Conservation (phyloP, 2,113 vertebrate species). For the Rhea pennata region DNA sequence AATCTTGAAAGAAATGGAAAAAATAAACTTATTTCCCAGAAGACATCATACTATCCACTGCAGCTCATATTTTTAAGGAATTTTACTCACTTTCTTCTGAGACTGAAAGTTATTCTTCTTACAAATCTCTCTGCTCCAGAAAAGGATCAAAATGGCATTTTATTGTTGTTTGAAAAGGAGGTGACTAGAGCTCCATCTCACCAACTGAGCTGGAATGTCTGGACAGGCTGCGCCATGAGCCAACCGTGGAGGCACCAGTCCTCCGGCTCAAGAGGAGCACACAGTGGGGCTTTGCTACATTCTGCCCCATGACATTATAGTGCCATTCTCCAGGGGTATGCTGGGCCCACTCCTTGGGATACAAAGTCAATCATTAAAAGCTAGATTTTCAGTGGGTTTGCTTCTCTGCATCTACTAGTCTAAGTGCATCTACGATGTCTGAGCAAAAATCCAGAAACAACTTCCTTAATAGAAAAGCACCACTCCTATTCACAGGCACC, state of each 20-base stretch:
- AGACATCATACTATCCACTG: background rate
- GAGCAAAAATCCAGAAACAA: background rate
- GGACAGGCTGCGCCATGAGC: background rate
- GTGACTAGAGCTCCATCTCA: background rate
- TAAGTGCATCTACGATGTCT: background rate
- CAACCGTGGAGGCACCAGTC: rapidly evolving
- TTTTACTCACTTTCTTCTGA: background rate
- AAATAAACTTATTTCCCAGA: background rate
- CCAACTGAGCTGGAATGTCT: background rate
- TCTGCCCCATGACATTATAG: background rate
- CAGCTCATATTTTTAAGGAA: background rate
- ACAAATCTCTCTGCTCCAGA: background rate
- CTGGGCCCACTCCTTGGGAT: background rate
- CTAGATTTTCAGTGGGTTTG: background rate
- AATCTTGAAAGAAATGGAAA: constrained; percentile 12
- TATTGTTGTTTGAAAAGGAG: background rate
- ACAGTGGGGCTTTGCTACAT: rapidly evolving
- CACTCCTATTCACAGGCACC: background rate
- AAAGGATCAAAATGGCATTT: background rate
- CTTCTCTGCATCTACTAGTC: background rate
- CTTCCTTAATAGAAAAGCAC: background rate
- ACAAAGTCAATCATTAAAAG: background rate
- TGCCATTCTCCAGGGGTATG: background rate
- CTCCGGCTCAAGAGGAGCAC: background rate
- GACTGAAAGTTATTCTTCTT: background rate